Evolutionary conservation across 2,113 vertebrate species (phyloP), one percentile per base, ranked within the genome.

Genomic region (Eudyptes chrysolophus): DNA sequence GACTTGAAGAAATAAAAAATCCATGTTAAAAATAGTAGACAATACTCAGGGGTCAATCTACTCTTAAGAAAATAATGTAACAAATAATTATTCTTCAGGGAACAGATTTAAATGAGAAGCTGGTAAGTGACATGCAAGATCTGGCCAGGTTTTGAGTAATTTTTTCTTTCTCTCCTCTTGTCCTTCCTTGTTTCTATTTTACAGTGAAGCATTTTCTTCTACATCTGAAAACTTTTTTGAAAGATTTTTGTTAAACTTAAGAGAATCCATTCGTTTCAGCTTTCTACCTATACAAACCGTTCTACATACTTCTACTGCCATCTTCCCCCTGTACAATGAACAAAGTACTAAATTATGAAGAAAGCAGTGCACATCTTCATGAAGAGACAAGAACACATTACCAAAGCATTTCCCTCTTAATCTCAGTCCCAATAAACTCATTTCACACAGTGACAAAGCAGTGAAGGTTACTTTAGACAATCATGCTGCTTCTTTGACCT

Each of bases 171-270:
- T 68, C 14, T 79, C 7, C 14, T 27, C 25, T 68, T 60, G 15
- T 40, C 26, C 5, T 78, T 84, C 15, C 12, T 82, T 51, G 10
- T 46, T 77, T 62, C 20, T 90, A 3, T 79, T 87, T 82, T 79
- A 34, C 17, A 82, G n/a, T 38, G 17, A 46, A 62, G 5, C 16
- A 42, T 55, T 78, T 36, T 76, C 55, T 75, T 76, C 42, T 30
- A 60, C 15, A 49, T 21, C 11, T 16, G 19, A 62, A 83, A 76
- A 26, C 1, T 2, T 24, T 49, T 52, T 13, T 0, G 1, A 25
- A 65, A 54, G 0, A 32, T 30, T 46, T 60, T 58, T 68, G 7
- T 66, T 66, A 60, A 90, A 68, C 8, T 34, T 48, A 32, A 40
- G 44, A 60, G 14, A 74, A 75, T 36, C 4, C 5, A 42, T 60